Base-by-base conservation (phyloP, 2,797 vertebrate species). In the Rhincodon typus region DNA sequence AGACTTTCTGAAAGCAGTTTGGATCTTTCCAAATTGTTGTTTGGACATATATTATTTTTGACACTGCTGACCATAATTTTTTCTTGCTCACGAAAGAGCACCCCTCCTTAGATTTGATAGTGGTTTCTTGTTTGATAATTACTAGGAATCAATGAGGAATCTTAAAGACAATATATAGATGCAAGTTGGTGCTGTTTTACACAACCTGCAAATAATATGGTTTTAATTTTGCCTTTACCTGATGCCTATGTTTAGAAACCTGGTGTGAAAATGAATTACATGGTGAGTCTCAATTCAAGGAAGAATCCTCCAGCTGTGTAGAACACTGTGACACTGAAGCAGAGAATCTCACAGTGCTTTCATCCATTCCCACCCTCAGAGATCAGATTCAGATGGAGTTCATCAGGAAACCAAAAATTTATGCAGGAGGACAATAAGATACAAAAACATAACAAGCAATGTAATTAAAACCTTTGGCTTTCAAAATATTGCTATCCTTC, bases 371-470 rank as follows among this genome's bases (percentile, higher is more conserved):
- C 19, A 62, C 50, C 53, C 13, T 88, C 86, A 88, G 27, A 66
- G 34, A 91, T 91, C 19, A 34, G 88, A 91, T 66, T 91, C 88
- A 91, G 88, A 66, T 91, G 88, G 88, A 66, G 30, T 91, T n/a
- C 88, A 67, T 66, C 19, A 67, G 34, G 57, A n/a, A 91, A 62
- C 88, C 88, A 91, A 66, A 66, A 38, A 57, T 88, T 23, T 67
- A 57, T 67, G 15, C 34, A 34, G 3, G 57, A 30, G n/a, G 27
- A 90, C 50, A 30, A 15, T 57, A 4, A 15, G 30, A 46, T 17
- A 57, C 57, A 57, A 17, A 53, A 90, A 19, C 30, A 90, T 57
- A 62, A 17, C 30, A 90, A 53, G 25, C 13, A 57, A 88, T 53
- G 27, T 17, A 88, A 87, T 27, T 87, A 87, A 88, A 90, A 30